A percentile compares a stretch with the other conserved stretches of the same genome.
These are phyloP conservation scores for Danio kyathit DNA, from an alignment of 2,797 vertebrate genomes.

Conservation along the genomic window DNA sequence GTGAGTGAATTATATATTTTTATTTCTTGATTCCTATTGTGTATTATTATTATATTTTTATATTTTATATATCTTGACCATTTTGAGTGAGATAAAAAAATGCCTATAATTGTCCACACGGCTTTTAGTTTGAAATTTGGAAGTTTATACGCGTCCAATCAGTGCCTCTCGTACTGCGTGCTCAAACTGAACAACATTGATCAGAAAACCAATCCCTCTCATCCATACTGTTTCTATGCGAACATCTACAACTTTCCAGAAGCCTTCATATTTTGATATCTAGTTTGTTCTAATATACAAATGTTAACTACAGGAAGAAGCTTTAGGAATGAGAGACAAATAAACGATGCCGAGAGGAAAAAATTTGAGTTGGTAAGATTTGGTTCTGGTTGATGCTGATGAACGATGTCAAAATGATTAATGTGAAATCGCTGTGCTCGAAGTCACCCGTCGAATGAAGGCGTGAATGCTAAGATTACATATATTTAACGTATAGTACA, in stretches of 20 bases:
- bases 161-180: background rate
- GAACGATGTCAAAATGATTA: background rate
- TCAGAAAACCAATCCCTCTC: slow-evolving; percentile 4
- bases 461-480: background rate
- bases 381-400: background rate
- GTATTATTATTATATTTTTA: too few relatives aligned
- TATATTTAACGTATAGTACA: background rate
- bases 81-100: too few relatives aligned
- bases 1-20: too few relatives aligned
- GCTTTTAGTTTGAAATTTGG: slow-evolving; percentile 24
- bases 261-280: background rate
- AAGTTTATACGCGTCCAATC: slow-evolving; percentile 10
- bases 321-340: slow-evolving; percentile 26
- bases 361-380: slow-evolving; percentile 60
- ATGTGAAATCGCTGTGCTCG: background rate
- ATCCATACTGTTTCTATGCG: slow-evolving; percentile 26
- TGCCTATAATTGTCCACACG: too few relatives aligned
- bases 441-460: background rate
- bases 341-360: slow-evolving; percentile 54
- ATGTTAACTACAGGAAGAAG: background rate
- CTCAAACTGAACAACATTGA: background rate
- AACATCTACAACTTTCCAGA: slow-evolving; percentile 1
- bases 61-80: too few relatives aligned
- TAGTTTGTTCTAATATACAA: background rate
- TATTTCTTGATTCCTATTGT: too few relatives aligned